These are phyloP conservation scores for Pan paniscus DNA, from an alignment of 2,113 vertebrate species.

Conservation along the genomic window DNA sequence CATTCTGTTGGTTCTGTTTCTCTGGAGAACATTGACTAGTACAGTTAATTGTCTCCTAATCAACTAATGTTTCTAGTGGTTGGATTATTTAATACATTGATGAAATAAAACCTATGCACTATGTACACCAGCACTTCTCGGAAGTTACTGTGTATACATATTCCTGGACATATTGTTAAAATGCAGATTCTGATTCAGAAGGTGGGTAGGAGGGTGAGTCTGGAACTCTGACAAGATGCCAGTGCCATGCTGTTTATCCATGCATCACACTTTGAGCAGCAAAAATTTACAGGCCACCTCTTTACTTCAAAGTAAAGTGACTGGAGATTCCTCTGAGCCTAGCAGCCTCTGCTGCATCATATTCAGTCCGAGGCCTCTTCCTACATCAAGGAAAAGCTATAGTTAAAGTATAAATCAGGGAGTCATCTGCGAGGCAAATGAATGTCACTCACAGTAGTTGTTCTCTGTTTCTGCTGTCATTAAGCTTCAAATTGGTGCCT, in stretches of 20 bases:
- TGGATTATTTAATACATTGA: neutral
- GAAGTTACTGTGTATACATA: neutral
- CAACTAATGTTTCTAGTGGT: neutral
- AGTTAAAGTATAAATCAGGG: slow-evolving; percentile 42
- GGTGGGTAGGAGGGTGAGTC: neutral
- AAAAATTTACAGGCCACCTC: neutral
- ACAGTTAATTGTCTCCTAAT: neutral
- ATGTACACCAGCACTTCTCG: neutral
- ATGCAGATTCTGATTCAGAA: neutral
- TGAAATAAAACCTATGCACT: neutral
- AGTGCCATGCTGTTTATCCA: neutral
- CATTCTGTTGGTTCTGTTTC: neutral
- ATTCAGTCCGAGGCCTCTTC: neutral
- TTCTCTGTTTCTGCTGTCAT: slow-evolving; percentile 46
- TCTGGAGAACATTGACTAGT: neutral
- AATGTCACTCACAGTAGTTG: slow-evolving; percentile 28
- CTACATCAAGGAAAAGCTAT: neutral
- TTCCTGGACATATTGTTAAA: neutral
- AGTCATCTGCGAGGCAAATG: slow-evolving; percentile 44
- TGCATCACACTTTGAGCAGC: neutral
- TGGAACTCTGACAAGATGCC: neutral
- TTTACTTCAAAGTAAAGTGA: neutral
- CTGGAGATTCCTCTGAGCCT: neutral
- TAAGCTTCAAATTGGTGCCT: slow-evolving; percentile 50
- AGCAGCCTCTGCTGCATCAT: neutral